Percentiles rank a stretch among this genome's conserved stretches.
These are phyloP conservation scores for Petrocephalus sullivani DNA, from an alignment of 2,797 vertebrate genomes.

Conservation along the genomic window DNA sequence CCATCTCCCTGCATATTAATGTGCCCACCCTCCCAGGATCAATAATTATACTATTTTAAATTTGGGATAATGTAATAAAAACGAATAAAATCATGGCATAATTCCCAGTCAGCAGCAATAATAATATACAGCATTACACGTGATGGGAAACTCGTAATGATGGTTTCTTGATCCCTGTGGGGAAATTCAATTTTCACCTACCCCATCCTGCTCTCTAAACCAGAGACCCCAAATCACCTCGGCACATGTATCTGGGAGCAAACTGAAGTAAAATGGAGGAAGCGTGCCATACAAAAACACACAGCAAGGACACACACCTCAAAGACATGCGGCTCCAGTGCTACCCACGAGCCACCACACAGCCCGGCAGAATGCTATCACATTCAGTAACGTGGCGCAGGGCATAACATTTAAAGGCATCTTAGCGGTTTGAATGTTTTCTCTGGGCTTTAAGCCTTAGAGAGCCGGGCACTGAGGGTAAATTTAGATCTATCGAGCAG, in stretches of 20 bases:
- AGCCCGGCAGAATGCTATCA: neutral
- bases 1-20: neutral
- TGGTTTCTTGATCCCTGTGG: neutral
- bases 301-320: neutral
- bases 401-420: neutral
- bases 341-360: neutral
- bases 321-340: neutral
- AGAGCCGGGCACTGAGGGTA: neutral
- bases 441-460: neutral
- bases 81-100: neutral
- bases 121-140: neutral
- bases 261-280: neutral
- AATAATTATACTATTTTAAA: neutral
- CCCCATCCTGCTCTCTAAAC: neutral
- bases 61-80: neutral
- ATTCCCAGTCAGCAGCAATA: neutral
- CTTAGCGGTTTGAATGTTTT: neutral
- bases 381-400: neutral
- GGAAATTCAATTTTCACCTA: neutral
- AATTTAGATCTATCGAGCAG: neutral
- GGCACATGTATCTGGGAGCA: neutral
- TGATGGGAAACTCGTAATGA: neutral
- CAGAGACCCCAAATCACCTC: neutral
- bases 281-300: neutral
- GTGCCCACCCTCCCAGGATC: neutral